phyloP scores from a whole-genome alignment of 1,140 invertebrate genomes.

The Ptiloglossa arizonensis region DNA sequence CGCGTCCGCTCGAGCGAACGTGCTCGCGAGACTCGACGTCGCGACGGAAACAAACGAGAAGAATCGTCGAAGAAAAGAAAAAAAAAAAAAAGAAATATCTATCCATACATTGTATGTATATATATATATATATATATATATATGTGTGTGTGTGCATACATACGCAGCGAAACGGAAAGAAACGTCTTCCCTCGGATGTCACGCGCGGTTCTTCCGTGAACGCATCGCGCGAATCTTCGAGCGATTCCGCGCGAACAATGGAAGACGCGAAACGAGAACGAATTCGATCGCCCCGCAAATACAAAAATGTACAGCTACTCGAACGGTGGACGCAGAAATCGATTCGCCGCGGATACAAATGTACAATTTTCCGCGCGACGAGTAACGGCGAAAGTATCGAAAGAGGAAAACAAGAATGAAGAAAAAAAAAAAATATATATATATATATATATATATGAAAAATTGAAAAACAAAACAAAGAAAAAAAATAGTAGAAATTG shows the following conservation, averaged over 20 bases:
- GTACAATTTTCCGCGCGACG: background rate
- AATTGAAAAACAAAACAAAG: too few relatives aligned
- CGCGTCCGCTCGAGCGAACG: background rate
- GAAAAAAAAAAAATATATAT: background rate
- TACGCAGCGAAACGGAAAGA: background rate
- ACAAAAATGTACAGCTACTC: background rate
- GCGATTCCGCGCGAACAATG: background rate
- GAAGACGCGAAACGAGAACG: conserved; percentile 13
- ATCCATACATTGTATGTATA: too few relatives aligned
- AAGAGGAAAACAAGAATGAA: too few relatives aligned
- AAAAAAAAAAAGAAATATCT: background rate
- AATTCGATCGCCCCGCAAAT: conserved; percentile 6
- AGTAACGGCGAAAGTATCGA: background rate
- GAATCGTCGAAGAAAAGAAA: background rate
- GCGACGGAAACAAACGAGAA: background rate
- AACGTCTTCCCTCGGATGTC: too few relatives aligned
- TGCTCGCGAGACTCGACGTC: background rate
- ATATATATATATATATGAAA: too few relatives aligned
- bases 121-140: too few relatives aligned
- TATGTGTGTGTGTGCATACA: too few relatives aligned
- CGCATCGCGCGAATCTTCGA: too few relatives aligned
- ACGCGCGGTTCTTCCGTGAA: too few relatives aligned
- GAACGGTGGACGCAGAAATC: background rate
- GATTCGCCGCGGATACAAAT: too few relatives aligned
- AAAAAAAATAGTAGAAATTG: too few relatives aligned